Conservation (phyloP, 2,797 vertebrate genomes). For the Pteropus rufus region DNA sequence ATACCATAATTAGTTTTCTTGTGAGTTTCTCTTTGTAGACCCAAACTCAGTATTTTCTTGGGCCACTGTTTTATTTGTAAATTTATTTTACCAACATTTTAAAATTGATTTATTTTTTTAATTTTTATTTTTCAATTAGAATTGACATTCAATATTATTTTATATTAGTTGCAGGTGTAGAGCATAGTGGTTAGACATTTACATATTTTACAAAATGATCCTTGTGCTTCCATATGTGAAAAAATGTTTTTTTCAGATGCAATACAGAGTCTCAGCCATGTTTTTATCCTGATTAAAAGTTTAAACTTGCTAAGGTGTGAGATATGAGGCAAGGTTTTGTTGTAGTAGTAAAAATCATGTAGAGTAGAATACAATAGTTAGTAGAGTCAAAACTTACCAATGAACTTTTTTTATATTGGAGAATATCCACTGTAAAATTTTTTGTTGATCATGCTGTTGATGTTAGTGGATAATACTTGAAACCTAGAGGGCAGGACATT, state of each 20-base stretch:
- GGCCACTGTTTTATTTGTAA: neutral
- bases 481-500: neutral
- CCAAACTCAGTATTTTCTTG: neutral
- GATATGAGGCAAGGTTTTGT: neutral
- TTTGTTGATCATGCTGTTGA: neutral
- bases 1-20: neutral
- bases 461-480: neutral
- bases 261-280: neutral
- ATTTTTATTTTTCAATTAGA: too few relatives aligned
- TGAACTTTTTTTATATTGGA: neutral
- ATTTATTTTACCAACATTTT: neutral
- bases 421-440: neutral
- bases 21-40: neutral
- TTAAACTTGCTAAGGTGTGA: neutral
- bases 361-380: neutral
- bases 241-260: neutral
- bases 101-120: neutral
- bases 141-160: too few relatives aligned
- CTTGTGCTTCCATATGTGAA: neutral
- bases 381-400: neutral
- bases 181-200: too few relatives aligned
- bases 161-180: too few relatives aligned
- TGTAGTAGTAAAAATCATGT: neutral
- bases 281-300: neutral
- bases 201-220: too few relatives aligned